phyloP scores from a whole-genome alignment of 1,140 invertebrate genomes.

The Medauroidea extradentata region DNA sequence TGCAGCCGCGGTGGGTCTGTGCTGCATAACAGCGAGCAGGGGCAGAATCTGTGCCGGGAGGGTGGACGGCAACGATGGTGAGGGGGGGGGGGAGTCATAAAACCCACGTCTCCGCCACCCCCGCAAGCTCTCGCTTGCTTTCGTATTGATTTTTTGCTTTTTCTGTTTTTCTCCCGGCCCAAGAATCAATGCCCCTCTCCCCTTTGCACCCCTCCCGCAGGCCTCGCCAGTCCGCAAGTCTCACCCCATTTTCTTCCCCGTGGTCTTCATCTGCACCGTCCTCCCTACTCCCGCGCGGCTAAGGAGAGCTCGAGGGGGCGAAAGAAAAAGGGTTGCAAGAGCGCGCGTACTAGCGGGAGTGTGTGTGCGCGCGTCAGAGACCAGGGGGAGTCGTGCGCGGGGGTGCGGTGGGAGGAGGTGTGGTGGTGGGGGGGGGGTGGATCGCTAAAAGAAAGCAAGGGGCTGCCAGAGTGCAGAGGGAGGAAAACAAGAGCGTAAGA shows the following conservation, averaged over 20 bases:
- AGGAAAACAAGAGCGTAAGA: background rate
- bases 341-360: background rate
- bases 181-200: constrained; percentile 17
- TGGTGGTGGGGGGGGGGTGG: background rate
- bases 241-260: no score
- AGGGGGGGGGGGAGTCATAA: no score
- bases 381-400: background rate
- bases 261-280: no score
- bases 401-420: background rate
- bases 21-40: no score
- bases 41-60: no score
- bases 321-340: constrained; percentile 19
- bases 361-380: background rate
- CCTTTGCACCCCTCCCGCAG: constrained; percentile 3
- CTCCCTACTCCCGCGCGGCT: no score
- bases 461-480: background rate
- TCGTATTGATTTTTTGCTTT: constrained; percentile 15
- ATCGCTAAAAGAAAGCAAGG: background rate
- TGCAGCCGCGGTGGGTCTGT: no score
- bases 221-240: background rate
- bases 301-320: background rate
- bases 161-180: constrained; percentile 13
- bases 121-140: constrained; percentile 4
- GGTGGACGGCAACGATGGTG: no score
- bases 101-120: background rate